Evolutionary conservation across 2,797 vertebrate species (phyloP).

Genomic region (Galagoides demidoff): DNA sequence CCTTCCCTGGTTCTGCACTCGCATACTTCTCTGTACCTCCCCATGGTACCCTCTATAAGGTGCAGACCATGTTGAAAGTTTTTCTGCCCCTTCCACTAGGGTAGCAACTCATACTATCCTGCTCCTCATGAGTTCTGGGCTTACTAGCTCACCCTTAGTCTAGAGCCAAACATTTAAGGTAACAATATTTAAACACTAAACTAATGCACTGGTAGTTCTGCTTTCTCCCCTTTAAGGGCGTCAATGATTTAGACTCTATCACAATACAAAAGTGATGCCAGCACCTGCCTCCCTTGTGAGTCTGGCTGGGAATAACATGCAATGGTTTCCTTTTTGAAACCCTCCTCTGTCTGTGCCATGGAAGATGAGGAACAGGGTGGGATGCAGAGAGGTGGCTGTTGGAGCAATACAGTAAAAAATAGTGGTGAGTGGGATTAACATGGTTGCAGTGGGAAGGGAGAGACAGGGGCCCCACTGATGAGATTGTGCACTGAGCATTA

Average conservation of each 20-base stretch:
- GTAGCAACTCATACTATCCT: neutral
- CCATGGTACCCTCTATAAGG: neutral
- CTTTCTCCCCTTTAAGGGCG: neutral
- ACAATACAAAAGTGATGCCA: conserved; percentile 21
- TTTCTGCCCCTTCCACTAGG: neutral
- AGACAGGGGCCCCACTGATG: neutral
- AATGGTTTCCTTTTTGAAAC: conserved; percentile 2
- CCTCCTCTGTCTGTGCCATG: neutral
- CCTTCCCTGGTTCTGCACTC: neutral
- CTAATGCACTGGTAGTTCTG: neutral
- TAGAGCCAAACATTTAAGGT: conserved; percentile 1
- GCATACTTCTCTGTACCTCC: neutral
- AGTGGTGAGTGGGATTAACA: neutral
- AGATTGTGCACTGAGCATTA: neutral
- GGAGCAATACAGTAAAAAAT: conserved; percentile 35
- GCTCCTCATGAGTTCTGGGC: neutral
- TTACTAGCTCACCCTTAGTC: neutral
- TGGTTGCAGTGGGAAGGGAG: conserved; percentile 1
- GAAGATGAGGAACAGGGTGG: neutral
- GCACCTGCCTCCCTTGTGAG: neutral
- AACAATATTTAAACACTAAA: conserved; percentile 36
- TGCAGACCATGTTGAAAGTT: neutral
- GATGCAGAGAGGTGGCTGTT: neutral
- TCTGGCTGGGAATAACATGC: neutral
- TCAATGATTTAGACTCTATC: conserved; percentile 26